phyloP scores from a whole-genome alignment of 2,113 vertebrate species.

The Corythornis cristatus region DNA sequence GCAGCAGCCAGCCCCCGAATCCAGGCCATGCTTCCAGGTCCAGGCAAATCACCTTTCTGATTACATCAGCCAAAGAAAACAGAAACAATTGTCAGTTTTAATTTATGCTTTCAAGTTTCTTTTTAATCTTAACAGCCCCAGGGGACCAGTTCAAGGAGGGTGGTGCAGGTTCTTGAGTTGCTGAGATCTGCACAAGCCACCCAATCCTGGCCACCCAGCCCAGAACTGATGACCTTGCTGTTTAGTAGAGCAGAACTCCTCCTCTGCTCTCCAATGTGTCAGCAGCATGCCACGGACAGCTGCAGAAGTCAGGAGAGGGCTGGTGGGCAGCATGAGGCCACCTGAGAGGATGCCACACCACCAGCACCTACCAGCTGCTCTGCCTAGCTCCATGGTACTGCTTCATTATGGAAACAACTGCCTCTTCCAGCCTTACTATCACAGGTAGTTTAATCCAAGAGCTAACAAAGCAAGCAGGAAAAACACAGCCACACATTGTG shows the following conservation, averaged over 20 bases:
- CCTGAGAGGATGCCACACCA: not conserved
- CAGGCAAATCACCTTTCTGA: not conserved
- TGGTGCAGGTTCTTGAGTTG: not conserved
- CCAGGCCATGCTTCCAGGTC: fast-evolving
- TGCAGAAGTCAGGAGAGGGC: not conserved
- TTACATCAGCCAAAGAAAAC: not conserved
- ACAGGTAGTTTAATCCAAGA: slow-evolving; percentile 37
- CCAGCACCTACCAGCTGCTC: not conserved
- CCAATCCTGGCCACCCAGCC: not conserved
- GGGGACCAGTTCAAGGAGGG: not conserved
- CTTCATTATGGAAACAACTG: not conserved
- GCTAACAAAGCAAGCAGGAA: slow-evolving; percentile 13
- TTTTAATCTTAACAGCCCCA: not conserved
- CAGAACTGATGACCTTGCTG: not conserved
- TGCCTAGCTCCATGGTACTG: not conserved
- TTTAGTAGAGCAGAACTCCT: not conserved
- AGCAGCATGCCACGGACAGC: not conserved
- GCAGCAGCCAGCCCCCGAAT: fast-evolving
- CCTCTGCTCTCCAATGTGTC: not conserved
- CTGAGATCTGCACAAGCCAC: not conserved
- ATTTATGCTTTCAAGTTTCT: not conserved
- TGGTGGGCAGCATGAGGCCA: not conserved
- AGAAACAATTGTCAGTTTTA: not conserved
- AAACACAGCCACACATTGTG: not conserved
- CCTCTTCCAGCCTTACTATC: not conserved